Base-by-base conservation (phyloP, 2,888 invertebrate genomes). In the Caenorhabditis sp. region DNA sequence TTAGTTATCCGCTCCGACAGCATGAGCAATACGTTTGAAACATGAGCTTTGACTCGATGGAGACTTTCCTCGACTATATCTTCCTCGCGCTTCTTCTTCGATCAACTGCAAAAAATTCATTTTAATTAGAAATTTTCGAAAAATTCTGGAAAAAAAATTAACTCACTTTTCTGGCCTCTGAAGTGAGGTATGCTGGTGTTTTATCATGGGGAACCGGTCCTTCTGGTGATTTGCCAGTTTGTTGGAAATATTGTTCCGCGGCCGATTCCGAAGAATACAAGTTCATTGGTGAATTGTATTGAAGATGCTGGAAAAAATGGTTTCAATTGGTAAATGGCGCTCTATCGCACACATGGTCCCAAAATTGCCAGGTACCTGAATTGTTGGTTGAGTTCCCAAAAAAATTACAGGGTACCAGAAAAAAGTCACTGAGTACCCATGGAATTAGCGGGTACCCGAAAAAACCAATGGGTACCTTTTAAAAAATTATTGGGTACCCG, bases 211-310 rank as follows among this genome's bases (percentile, higher is more conserved):
- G 57, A n/a, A 58, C 31, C 20, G 57, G 57, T 25, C 57, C 57
- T 36, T 77, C 79, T 23, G 72, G 63, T 8, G 52, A 49, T 50
- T 64, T 53, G 50, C 84, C 85, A n/a, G 84, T 84, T 67, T 84
- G 84, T 59, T 80, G 77, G 14, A 74, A 63, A 63, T 79, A 83
- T 38, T 84, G 84, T 54, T 87, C 85, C n/a, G 84, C 86, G 43
- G 82, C 81, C 1, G 82, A 67, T 31, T 84, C 83, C 12, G 77
- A 64, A 10, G 87, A 87, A 69, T 87, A 87, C 43, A 87, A 72
- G 53, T 77, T 78, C 72, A 83, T 77, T 26, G 87, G 86, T 2
- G 86, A 84, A 75, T 87, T 87, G 80, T 87, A 87, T 67, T 87
- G 87, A 43, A 84, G 69, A 66, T 86, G 85, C 21, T 70, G 68